Evolutionary conservation across 2,113 vertebrate genomes (phyloP), one percentile per base, ranked within the genome.

Genomic region (Cheilinus undulatus): DNA sequence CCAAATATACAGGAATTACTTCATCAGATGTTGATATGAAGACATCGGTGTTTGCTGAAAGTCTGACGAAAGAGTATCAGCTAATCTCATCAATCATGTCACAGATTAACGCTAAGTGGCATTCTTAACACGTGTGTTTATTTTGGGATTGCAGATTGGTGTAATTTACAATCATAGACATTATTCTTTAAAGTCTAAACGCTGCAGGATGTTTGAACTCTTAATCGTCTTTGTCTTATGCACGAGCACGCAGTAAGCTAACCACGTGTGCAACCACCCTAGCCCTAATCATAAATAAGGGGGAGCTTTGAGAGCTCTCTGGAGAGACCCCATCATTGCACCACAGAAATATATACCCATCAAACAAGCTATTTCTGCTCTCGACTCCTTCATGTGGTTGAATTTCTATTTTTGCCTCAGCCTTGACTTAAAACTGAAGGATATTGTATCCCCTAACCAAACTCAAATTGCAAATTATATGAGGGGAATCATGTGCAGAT

Each of bases 401-500:
- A 66, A 60, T 65, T 84, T 90, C 88, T 91, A 92, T 92, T 92
- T 92, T 89, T 89, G 84, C 81, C 83, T 88, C 74, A 73, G 79
- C 82, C 83, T 90, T 74, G 87, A 89, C 73, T 88, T 84, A 73
- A 22, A 71, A 82, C 85, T 76, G 81, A 84, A 78, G 77, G 88
- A 90, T 87, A 92, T 80, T 85, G 89, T 87, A 88, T 87, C 87
- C 90, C 82, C 88, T 78, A 83, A 92, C 88, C 85, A 40, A 79
- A 73, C 72, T 76, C 82, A 62, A 63, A 20, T 58, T 48, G 78
- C 86, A 89, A 91, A 90, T 91, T 87, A 91, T 81, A 92, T 56
- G 79, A 88, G 76, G 85, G 84, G 89, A 86, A 85, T 88, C 86
- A 90, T 93, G 84, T 88, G 84, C 81, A 89, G 88, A 92, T 89